These are phyloP conservation scores for Uromys caudimaculatus DNA, from an alignment of 2,797 vertebrate species.

Conservation along the genomic window DNA sequence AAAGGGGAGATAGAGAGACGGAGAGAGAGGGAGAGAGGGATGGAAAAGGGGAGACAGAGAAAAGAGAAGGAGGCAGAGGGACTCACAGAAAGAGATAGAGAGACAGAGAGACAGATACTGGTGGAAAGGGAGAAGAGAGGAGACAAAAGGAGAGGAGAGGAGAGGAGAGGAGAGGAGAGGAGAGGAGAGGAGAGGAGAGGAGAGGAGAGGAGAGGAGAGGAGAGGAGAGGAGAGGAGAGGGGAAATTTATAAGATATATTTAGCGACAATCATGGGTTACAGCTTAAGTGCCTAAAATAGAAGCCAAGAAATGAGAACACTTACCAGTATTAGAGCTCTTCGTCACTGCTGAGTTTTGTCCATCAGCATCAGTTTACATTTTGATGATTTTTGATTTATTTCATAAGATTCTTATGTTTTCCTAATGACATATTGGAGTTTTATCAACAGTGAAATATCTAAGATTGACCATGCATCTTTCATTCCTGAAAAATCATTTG, in stretches of 20 bases:
- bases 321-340: not conserved
- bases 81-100: not conserved
- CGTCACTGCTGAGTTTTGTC: not conserved
- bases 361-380: not conserved
- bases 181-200: not conserved
- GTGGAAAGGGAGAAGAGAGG: not conserved
- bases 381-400: not conserved
- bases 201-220: fast-evolving
- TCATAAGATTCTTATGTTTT: not conserved
- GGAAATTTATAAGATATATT: not conserved
- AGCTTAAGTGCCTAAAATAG: slow-evolving; percentile 21
- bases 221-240: fast-evolving
- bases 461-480: not conserved
- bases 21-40: not conserved
- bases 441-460: not conserved
- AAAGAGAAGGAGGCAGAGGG: no score
- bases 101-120: no score
- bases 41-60: not conserved
- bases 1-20: not conserved
- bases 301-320: not conserved
- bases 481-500: slow-evolving; percentile 1
- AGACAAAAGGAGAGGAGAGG: no score
- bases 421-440: not conserved
- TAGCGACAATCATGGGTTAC: not conserved
- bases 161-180: fast-evolving